A percentile compares a stretch with the other conserved stretches of the same genome.
Evolutionary conservation across 1,140 invertebrate genomes (phyloP).

Genomic region (Argopecten irradians): DNA sequence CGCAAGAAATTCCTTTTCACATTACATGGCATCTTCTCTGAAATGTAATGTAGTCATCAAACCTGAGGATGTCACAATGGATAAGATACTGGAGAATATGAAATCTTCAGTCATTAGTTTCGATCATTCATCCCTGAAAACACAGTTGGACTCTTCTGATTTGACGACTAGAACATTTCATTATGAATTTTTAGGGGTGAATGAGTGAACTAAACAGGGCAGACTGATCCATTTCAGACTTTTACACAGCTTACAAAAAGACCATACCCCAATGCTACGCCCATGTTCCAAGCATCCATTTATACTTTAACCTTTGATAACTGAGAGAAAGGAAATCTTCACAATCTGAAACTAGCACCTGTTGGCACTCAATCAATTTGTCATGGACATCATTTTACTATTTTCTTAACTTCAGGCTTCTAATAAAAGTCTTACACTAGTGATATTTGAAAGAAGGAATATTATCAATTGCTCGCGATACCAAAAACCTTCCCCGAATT

Average conservation of each 20-base stretch:
- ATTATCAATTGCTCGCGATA: background rate
- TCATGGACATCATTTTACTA: background rate
- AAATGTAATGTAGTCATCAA: too few species aligned
- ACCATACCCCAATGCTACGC: background rate
- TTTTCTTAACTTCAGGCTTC: background rate
- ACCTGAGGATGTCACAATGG: too few species aligned
- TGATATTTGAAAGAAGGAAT: background rate
- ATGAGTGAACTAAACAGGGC: background rate
- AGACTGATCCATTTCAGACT: background rate
- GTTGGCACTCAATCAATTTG: background rate
- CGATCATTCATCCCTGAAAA: too few species aligned
- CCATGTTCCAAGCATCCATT: too few species aligned
- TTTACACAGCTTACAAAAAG: background rate
- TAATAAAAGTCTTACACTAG: background rate
- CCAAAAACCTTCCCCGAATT: background rate
- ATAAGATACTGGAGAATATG: too few species aligned
- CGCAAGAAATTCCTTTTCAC: too few species aligned
- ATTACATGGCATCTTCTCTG: too few species aligned
- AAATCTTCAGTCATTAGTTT: too few species aligned
- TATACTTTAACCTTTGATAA: background rate
- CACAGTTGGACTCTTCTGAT: too few species aligned
- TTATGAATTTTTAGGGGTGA: too few species aligned
- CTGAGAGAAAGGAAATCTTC: background rate
- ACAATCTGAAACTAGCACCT: background rate
- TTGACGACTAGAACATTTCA: too few species aligned